Evolutionary conservation across 2,888 invertebrate species (phyloP), one percentile per base, ranked within the genome.

Genomic region (Gnatocerus cornutus): DNA sequence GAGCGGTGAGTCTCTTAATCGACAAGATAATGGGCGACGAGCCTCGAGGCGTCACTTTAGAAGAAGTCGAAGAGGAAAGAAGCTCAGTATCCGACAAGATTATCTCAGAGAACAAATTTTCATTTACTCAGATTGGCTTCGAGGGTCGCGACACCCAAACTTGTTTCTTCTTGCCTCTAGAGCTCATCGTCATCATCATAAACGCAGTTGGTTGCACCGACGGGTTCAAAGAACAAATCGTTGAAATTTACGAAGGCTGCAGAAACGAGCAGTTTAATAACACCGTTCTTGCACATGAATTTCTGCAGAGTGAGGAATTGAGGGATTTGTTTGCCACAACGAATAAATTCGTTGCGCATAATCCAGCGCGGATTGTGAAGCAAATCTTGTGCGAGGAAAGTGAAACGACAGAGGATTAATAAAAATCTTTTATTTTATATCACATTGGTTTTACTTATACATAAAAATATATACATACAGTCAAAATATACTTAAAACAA

Each of bases 181-280:
- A 84, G 10, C 72, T 75, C 0, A 33, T 84, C 8, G 43, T 81
- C 5, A 78, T 77, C n/a, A 79, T 83, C 13, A 59, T 83, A 27
- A 76, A 75, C 6, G 79, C 77, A 0, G 67, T 84, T 46, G 80
- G 83, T 0, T 84, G 84, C 83, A 78, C 77, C 0, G 71, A 75
- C 43, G 77, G 79, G 67, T 79, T 83, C 62, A 73, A 78, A 9
- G 80, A 84, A 61, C 68, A 69, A 21, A 69, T 83, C 0, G 79
- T 80, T 29, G 59, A 77, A 14, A 76, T 84, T 52, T 84, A 78
- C 69, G 76, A 79, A 14, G 71, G 72, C 4, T 74, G 78, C 14
- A 76, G 69, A 58, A 79, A 79, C 68, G 43, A 39, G 4, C 74
- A 79, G 13, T 83, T 83, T 66, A 77, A 80, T 30, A 73, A 77